Evolutionary conservation across 2,113 vertebrate genomes (phyloP).

Genomic region (Calidris pygmaea): DNA sequence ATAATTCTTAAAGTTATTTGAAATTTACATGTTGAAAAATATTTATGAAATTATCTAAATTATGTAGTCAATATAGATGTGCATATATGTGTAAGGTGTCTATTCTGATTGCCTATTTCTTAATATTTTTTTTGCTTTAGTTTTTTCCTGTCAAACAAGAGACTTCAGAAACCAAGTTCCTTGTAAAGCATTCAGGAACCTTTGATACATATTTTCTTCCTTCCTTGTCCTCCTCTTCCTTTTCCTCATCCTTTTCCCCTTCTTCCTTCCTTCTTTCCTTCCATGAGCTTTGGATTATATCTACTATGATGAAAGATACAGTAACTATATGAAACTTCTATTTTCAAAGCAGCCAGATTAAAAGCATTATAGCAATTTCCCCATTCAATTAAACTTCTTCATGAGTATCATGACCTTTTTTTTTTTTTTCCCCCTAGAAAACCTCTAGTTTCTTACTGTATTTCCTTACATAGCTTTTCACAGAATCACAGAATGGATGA

Average conservation of each 20-base stretch:
- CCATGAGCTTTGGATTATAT: neutral
- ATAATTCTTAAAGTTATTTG: neutral
- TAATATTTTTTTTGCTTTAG: neutral
- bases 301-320: neutral
- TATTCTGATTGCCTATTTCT: neutral
- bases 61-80: neutral
- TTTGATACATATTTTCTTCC: neutral
- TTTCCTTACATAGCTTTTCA: neutral
- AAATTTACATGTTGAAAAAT: neutral
- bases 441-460: neutral
- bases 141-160: neutral
- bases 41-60: neutral
- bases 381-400: neutral
- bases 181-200: rapidly evolving
- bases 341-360: neutral
- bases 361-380: neutral
- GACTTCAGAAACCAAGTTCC: neutral
- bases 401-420: neutral
- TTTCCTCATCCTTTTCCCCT: neutral
- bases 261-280: neutral
- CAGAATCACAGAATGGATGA: neutral
- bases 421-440: neutral
- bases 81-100: neutral
- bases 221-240: neutral
- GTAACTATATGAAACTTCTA: neutral